Base-by-base conservation (phyloP, 2,797 vertebrate genomes). In the Tamandua tetradactyla region DNA sequence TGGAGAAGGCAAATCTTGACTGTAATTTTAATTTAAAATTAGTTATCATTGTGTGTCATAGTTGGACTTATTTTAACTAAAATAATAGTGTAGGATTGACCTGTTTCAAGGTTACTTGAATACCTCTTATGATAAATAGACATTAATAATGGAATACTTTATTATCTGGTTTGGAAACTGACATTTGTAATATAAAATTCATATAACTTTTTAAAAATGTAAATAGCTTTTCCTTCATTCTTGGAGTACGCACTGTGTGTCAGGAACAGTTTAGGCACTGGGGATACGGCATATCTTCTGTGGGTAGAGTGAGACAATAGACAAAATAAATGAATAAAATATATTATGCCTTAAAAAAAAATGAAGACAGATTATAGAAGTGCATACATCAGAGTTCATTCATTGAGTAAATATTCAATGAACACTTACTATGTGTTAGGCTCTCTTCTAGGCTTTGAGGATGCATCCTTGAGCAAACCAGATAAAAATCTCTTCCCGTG, bases 1-100 rank as follows among this genome's bases (percentile, higher is more conserved):
- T 96, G 94, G 93, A 95, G 97, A 98, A 94, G 52, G 92, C 27
- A 81, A 55, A 92, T 97, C 68, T 84, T 95, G 89, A 69, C 85
- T 96, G 35, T 88, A 87, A 2, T 78, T n/a, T n/a, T 96, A 93
- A 96, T 91, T 95, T 68, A 87, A 97, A 94, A 44, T 55, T 32
- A 75, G 40, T 93, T 78, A 87, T 69, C 2, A 61, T 59, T 14
- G 25, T 69, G n/a, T 57, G 40, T 81, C 35, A 81, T 11, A 49
- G 80, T 27, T 94, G 32, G 81, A 81, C 64, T 75, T 94, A 42
- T n/a, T 95, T 91, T 88, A 81, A 86, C 95, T 92, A 96, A 69
- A 87, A 78, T 62, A 52, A 25, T 64, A 92, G 35, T 71, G 42
- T 85, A 47, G 74, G 91, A 52, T 81, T 88, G 72, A 91, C 12